Evolutionary conservation across 2,113 vertebrate species (phyloP), one percentile per base, ranked within the genome.

Genomic region (Fulmarus glacialis): DNA sequence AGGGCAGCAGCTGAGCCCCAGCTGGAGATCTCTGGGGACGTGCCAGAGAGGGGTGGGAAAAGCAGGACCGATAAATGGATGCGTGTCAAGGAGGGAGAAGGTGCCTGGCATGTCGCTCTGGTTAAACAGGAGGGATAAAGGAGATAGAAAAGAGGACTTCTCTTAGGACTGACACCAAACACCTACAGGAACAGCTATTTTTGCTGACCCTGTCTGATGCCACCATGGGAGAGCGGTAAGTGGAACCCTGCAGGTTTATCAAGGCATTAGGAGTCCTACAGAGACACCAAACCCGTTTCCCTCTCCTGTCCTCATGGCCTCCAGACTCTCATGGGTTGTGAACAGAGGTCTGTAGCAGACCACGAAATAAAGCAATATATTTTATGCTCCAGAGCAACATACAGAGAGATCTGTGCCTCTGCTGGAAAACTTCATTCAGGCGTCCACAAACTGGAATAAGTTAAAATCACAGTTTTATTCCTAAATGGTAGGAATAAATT

Each of bases 1-100:
- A 77, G 53, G 81, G 70, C 84, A 96, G 78, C 96, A 97, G 96
- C 95, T 97, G 97, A 96, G 96, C 87, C 91, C 66, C 1, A 1
- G 66, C 53, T 86, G 72, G 75, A 72, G 77, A 62, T 91, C 96
- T 73, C 84, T 1, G 1, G 89, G 93, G 89, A 82, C 0, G 7
- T 68, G 60, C 24, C 22, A 24, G 60, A 87, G 66, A 56, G 58
- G 20, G 40, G 24, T 68, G 60, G 78, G 84, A 93, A 89, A 79
- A 84, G 83, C 30, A 79, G 89, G 36, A 40, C 18, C 4, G 5
- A 29, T 36, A 29, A 81, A 87, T 9, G 50, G 72, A 70, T 63
- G 45, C 0, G 0, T 9, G 23, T 47, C 12, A 2, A n/a, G 59
- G 50, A 87, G 43, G 36, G 59, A 89, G 63, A 93, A 71, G 72